Percentiles rank a stretch among this genome's conserved stretches.
phyloP scores from a whole-genome alignment of 2,113 vertebrate species.

The Gadus chalcogrammus region DNA sequence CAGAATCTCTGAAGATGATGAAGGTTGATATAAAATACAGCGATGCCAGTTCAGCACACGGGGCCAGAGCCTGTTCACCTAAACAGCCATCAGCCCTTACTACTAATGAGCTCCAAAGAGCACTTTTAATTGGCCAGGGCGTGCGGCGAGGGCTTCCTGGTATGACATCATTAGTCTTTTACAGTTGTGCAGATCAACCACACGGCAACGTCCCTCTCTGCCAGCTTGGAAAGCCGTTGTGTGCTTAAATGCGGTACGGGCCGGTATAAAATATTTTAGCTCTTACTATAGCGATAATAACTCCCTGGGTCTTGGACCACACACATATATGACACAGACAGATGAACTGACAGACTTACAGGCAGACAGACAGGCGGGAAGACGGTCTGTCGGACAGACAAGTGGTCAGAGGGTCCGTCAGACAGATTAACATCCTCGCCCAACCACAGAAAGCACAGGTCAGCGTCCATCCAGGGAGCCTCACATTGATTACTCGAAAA shows the following conservation, averaged over 20 bases:
- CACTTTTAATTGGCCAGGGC: too few relatives aligned
- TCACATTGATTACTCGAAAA: background rate
- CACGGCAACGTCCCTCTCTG: background rate
- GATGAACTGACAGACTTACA: background rate
- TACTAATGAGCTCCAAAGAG: too few relatives aligned
- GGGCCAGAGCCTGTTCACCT: too few relatives aligned
- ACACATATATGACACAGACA: background rate
- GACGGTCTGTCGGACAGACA: background rate
- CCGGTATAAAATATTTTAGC: background rate
- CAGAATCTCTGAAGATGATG: too few relatives aligned
- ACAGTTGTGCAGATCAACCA: background rate
- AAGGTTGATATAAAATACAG: too few relatives aligned
- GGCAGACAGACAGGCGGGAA: background rate
- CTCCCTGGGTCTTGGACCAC: background rate
- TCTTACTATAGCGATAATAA: background rate
- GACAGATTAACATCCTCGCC: background rate
- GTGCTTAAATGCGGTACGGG: background rate
- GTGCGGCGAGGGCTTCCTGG: too few relatives aligned
- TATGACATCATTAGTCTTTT: background rate
- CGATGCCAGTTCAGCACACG: too few relatives aligned
- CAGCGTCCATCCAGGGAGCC: too few relatives aligned
- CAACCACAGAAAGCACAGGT: background rate
- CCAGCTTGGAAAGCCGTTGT: background rate
- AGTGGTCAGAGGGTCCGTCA: background rate
- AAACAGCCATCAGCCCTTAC: too few relatives aligned